Conservation (phyloP, 2,888 invertebrate species). For the Poecilus cupreus region DNA sequence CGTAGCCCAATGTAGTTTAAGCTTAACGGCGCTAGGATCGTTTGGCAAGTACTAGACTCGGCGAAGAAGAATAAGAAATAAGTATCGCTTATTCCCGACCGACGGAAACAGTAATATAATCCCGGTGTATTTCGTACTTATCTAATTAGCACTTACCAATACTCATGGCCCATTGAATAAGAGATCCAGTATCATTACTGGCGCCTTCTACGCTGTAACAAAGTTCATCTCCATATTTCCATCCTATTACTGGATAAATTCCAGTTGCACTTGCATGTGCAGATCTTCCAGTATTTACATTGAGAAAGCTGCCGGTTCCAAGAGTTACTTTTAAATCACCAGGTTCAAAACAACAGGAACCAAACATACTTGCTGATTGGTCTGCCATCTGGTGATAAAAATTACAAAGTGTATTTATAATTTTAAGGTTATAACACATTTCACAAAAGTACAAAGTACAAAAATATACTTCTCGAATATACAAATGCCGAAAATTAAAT, state of each 20-base stretch:
- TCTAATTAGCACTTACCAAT: slow-evolving; percentile 77
- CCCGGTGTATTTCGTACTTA: no score
- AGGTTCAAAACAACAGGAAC: slow-evolving; percentile 85
- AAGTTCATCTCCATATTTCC: slow-evolving; percentile 80
- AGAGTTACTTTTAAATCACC: slow-evolving; percentile 91
- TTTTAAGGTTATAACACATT: no score
- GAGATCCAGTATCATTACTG: slow-evolving; percentile 90
- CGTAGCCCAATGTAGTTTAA: no score
- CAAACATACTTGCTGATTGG: slow-evolving; percentile 93
- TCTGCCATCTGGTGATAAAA: slow-evolving; percentile 82
- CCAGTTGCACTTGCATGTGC: slow-evolving; percentile 90
- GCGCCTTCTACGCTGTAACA: slow-evolving; percentile 89
- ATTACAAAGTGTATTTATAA: no score
- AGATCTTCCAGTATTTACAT: slow-evolving; percentile 85
- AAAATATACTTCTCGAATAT: no score
- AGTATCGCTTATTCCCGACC: no score
- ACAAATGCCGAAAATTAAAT: no score
- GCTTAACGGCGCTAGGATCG: no score
- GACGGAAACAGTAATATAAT: no score
- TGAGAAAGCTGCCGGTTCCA: slow-evolving; percentile 93
- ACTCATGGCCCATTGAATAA: slow-evolving; percentile 89
- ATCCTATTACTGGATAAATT: slow-evolving; percentile 93
- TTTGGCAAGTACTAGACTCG: no score
- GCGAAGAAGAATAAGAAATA: no score
- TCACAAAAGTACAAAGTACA: no score